phyloP scores from a whole-genome alignment of 2,113 vertebrate species.

The Scophthalmus maximus region DNA sequence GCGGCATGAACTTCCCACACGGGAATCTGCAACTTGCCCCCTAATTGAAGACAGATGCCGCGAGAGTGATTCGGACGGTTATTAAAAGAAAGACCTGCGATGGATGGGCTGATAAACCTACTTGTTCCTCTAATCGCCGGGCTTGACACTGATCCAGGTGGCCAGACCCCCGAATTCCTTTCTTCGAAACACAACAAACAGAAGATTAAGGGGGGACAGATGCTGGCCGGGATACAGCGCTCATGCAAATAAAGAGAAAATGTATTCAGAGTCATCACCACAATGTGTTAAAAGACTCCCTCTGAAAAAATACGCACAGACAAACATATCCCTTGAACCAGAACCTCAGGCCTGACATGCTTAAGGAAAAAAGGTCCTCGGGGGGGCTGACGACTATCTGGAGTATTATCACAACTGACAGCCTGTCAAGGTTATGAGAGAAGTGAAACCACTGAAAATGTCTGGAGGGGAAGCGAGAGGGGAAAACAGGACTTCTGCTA shows the following conservation, averaged over 20 bases:
- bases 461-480: constrained; percentile 55
- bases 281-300: constrained; percentile 18
- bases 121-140: constrained; percentile 57
- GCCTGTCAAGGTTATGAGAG: constrained; percentile 31
- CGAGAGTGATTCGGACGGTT: constrained; percentile 55
- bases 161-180: constrained; percentile 41
- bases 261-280: constrained; percentile 22
- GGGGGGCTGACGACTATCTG: constrained; percentile 15
- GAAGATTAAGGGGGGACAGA: constrained; percentile 23
- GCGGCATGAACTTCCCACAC: constrained; percentile 70
- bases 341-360: constrained; percentile 10
- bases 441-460: constrained; percentile 54
- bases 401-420: constrained; percentile 31
- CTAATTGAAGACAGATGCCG: constrained; percentile 80
- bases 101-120: constrained; percentile 60
- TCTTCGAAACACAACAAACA: constrained; percentile 61
- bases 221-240: constrained; percentile 27
- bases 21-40: constrained; percentile 65
- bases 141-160: constrained; percentile 43
- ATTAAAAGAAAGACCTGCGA: constrained; percentile 66
- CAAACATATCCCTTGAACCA: constrained; percentile 26
- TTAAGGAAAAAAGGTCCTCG: constrained; percentile 9
- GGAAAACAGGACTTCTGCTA: constrained; percentile 57
- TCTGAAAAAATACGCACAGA: background rate
- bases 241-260: constrained; percentile 31